A percentile compares a stretch with the other conserved stretches of the same genome.
Evolutionary conservation across 2,888 invertebrate genomes (phyloP).

Genomic region (Enchytraeus crypticus): DNA sequence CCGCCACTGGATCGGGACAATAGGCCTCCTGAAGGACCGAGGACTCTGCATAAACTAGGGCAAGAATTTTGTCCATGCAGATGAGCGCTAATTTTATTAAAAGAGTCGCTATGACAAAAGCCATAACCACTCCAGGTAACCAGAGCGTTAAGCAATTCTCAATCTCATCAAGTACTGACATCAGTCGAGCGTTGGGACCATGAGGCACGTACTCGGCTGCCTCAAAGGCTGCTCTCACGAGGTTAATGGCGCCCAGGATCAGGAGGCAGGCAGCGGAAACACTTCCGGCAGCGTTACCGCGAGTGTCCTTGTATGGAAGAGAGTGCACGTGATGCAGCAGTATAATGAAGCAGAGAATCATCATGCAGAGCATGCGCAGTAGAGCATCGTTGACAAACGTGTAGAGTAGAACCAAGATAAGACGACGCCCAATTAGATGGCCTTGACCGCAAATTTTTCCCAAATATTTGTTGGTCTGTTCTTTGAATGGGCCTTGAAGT

Average conservation of each 20-base stretch:
- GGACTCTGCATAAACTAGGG: too few species aligned
- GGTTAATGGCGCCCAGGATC: constrained; percentile 25
- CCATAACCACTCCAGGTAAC: constrained; percentile 26
- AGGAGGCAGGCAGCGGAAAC: constrained; percentile 24
- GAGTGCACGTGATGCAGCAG: constrained; percentile 27
- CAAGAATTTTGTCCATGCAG: too few species aligned
- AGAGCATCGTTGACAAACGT: constrained; percentile 27
- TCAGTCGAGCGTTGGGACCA: constrained; percentile 24
- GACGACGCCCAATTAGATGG: constrained; percentile 22
- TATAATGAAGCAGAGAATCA: constrained; percentile 25
- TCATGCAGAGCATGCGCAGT: constrained; percentile 26
- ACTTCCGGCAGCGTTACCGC: constrained; percentile 25
- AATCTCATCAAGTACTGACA: constrained; percentile 23
- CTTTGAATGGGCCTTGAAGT: constrained; percentile 27
- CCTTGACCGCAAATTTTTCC: constrained; percentile 26
- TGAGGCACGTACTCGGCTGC: constrained; percentile 28
- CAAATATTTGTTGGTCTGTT: constrained; percentile 11
- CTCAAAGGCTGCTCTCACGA: constrained; percentile 27
- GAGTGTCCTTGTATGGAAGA: constrained; percentile 24
- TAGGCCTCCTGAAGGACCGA: too few species aligned
- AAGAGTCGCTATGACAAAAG: constrained; percentile 20
- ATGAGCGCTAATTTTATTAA: constrained; percentile 16
- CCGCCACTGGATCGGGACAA: too few species aligned
- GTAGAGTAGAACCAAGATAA: constrained; percentile 23
- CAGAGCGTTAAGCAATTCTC: constrained; percentile 27